phyloP scores from a whole-genome alignment of 2,888 invertebrate species.

The Linhomoeus sp. region DNA sequence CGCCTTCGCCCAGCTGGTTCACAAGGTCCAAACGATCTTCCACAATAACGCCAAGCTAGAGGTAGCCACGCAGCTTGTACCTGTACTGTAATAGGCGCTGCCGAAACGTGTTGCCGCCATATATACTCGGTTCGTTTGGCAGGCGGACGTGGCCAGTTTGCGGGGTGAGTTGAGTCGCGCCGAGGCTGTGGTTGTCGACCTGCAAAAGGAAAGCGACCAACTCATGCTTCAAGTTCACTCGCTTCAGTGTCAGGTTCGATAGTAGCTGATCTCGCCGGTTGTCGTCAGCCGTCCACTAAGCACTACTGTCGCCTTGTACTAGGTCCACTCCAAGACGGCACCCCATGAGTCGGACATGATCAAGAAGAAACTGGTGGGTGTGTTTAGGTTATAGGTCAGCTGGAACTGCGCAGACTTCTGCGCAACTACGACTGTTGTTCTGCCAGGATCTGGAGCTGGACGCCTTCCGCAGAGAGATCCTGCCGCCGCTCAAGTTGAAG shows the following conservation, averaged over 20 bases:
- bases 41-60: constrained; percentile 61
- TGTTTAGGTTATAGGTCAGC: not conserved
- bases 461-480: constrained; percentile 16
- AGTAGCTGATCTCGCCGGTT: constrained; percentile 25
- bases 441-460: constrained; percentile 34
- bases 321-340: constrained; percentile 26
- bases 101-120: not conserved
- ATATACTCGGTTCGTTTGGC: constrained; percentile 21
- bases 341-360: constrained; percentile 35
- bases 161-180: constrained; percentile 52
- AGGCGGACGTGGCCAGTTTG: constrained; percentile 58
- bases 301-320: too few species aligned
- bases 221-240: constrained; percentile 36
- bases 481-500: constrained; percentile 12
- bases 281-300: constrained; percentile 18
- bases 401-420: not conserved
- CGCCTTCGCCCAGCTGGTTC: constrained; percentile 59
- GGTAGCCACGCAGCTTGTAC: constrained; percentile 35
- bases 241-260: constrained; percentile 13
- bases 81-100: not conserved
- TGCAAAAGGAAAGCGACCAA: constrained; percentile 44
- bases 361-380: constrained; percentile 34
- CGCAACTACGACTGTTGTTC: not conserved
- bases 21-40: constrained; percentile 63
- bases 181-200: constrained; percentile 40